phyloP scores from a whole-genome alignment of 1,140 invertebrate genomes.

The Contarinia nasturtii region DNA sequence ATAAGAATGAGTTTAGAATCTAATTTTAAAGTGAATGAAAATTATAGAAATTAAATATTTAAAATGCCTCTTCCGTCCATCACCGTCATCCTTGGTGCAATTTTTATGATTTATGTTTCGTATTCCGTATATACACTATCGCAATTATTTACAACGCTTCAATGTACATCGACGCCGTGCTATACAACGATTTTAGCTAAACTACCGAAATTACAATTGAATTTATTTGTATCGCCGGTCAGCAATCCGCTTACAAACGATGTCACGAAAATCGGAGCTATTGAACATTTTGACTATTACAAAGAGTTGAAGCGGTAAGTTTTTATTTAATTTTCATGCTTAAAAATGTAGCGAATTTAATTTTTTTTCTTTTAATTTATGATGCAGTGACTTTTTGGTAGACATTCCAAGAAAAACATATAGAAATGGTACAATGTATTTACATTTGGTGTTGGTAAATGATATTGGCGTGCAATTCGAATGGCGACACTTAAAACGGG shows the following conservation, averaged over 20 bases:
- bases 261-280: constrained; percentile 18
- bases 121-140: constrained; percentile 56
- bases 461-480: constrained; percentile 27
- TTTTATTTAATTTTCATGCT: constrained; percentile 2
- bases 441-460: constrained; percentile 39
- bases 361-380: constrained; percentile 6
- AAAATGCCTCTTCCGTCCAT: constrained; percentile 18
- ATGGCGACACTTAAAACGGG: constrained; percentile 28
- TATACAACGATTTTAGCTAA: constrained; percentile 33
- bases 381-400: constrained; percentile 35
- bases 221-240: constrained; percentile 34
- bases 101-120: constrained; percentile 47
- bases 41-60: not conserved
- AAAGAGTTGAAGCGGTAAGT: constrained; percentile 22
- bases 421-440: constrained; percentile 55
- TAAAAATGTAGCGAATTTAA: not conserved
- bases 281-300: constrained; percentile 32
- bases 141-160: constrained; percentile 46
- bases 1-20: no score
- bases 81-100: constrained; percentile 30
- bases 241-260: constrained; percentile 25
- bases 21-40: not conserved
- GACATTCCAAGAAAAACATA: constrained; percentile 46
- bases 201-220: constrained; percentile 33
- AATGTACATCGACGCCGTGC: constrained; percentile 39